A percentile compares a stretch with the other conserved stretches of the same genome.
Evolutionary conservation across 2,888 invertebrate genomes (phyloP).

Genomic region (Harpalus rufipes): DNA sequence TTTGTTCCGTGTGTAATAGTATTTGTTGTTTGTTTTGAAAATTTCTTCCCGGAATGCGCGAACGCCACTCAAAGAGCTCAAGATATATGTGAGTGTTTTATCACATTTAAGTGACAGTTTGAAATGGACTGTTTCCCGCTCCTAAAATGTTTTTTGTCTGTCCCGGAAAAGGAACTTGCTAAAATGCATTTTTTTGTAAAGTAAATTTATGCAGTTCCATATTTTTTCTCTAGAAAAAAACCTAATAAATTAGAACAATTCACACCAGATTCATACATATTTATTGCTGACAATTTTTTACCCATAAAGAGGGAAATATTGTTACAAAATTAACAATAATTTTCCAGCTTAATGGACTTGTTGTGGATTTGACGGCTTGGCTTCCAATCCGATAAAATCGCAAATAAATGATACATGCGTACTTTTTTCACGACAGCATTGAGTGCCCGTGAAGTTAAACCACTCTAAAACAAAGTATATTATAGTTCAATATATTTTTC

Average conservation of each 20-base stretch:
- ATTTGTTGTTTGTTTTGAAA: constrained; percentile 53
- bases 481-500: too few species aligned
- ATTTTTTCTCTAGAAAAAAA: constrained; percentile 40
- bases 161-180: constrained; percentile 47
- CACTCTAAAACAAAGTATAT: too few species aligned
- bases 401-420: too few species aligned
- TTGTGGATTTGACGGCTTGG: too few species aligned
- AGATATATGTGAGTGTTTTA: constrained; percentile 62
- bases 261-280: constrained; percentile 22
- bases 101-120: constrained; percentile 64
- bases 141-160: constrained; percentile 55
- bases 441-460: too few species aligned
- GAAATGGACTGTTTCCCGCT: constrained; percentile 60
- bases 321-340: not conserved
- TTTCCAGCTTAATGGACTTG: too few species aligned
- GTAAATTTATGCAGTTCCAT: constrained; percentile 47
- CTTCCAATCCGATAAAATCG: too few species aligned
- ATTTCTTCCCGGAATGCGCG: constrained; percentile 42
- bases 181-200: constrained; percentile 54
- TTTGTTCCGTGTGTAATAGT: constrained; percentile 35
- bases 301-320: not conserved
- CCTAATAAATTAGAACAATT: constrained; percentile 40
- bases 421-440: too few species aligned
- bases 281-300: not conserved
- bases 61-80: constrained; percentile 33